Conservation (phyloP, 2,113 vertebrate species). For the Ptilonorhynchus violaceus region DNA sequence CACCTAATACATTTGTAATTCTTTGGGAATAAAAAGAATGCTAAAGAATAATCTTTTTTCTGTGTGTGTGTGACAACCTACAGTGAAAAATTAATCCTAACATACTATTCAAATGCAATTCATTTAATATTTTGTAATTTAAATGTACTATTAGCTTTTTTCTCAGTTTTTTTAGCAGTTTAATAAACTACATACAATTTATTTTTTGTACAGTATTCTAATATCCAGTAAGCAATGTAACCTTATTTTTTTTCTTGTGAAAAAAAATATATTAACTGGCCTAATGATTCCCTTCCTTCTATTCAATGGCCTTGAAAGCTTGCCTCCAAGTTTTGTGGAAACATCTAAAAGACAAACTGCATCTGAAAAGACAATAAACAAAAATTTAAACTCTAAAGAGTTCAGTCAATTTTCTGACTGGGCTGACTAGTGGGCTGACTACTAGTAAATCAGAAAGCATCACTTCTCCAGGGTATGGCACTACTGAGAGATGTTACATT, state of each 20-base stretch:
- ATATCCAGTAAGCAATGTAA: background rate
- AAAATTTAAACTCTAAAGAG: background rate
- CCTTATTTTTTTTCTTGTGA: background rate
- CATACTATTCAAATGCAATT: background rate
- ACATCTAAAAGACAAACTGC: background rate
- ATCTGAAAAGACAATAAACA: background rate
- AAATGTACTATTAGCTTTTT: background rate
- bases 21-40: background rate
- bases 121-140: background rate
- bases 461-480: background rate
- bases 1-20: background rate
- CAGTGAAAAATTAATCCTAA: background rate
- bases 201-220: background rate
- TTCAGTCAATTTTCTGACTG: background rate
- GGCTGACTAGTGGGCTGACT: background rate
- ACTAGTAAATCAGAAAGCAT: background rate
- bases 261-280: background rate
- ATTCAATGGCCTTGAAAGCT: background rate
- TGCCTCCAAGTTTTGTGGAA: background rate
- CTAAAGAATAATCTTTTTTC: background rate
- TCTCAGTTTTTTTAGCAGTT: background rate
- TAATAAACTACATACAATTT: background rate
- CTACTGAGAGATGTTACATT: background rate
- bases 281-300: background rate
- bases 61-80: background rate